Conservation (phyloP, 1,140 invertebrate species). For the Leucophenga varia region DNA sequence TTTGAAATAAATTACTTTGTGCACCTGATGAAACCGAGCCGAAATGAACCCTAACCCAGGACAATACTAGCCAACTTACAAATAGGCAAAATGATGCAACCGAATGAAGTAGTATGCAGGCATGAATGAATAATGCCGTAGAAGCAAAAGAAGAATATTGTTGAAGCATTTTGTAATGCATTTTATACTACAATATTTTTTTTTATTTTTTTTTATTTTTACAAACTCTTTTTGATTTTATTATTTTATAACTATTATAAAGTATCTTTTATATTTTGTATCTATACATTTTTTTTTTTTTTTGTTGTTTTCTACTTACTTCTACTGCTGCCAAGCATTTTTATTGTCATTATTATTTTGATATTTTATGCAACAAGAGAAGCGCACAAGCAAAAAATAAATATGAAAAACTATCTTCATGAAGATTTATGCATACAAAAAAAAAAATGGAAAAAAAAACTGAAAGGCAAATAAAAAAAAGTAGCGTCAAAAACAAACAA, state of each 20-base stretch:
- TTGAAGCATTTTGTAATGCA: too few species aligned
- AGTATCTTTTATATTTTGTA: slow-evolving; percentile 2
- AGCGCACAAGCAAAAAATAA: too few species aligned
- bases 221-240: slow-evolving; percentile 1
- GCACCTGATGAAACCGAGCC: slow-evolving; percentile 40
- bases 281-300: not conserved
- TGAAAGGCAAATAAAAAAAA: not conserved
- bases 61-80: too few species aligned
- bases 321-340: slow-evolving; percentile 5
- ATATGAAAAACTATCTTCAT: too few species aligned
- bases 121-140: too few species aligned
- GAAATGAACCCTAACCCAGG: too few species aligned
- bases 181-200: too few species aligned
- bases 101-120: too few species aligned
- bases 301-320: not conserved
- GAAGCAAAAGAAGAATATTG: too few species aligned
- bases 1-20: slow-evolving; percentile 50
- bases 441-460: not conserved
- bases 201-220: too few species aligned
- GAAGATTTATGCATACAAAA: slow-evolving; percentile 1
- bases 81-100: too few species aligned
- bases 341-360: slow-evolving; percentile 52
- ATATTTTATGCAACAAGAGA: slow-evolving; percentile 21
- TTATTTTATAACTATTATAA: not conserved
- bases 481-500: slow-evolving; percentile 34